phyloP scores from a whole-genome alignment of 2,888 invertebrate genomes.

The Agrotis segetum region DNA sequence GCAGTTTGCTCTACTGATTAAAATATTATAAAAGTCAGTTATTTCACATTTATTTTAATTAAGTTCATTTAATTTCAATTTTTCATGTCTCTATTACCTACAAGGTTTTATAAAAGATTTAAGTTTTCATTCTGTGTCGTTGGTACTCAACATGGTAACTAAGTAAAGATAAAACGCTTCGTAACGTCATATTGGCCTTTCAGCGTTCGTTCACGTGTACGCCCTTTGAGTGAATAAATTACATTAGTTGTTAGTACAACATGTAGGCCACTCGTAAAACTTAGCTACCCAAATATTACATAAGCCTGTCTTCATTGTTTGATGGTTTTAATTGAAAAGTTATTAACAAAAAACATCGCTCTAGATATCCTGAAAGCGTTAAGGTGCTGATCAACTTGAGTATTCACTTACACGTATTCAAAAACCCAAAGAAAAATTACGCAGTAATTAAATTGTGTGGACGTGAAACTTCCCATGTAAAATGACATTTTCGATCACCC shows the following conservation, averaged over 20 bases:
- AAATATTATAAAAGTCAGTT: no score
- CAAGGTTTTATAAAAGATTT: background rate
- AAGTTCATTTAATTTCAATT: no score
- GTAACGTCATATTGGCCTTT: slow-evolving; percentile 15
- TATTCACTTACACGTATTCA: no score
- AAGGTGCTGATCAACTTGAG: no score
- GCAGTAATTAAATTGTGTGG: background rate
- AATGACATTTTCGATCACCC: background rate
- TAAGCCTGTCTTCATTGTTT: background rate
- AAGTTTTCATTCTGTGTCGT: background rate
- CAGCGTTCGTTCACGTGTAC: slow-evolving; percentile 1
- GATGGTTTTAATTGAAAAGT: background rate
- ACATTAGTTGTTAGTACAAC: slow-evolving; percentile 13
- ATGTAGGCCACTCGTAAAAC: background rate
- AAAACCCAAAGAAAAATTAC: no score
- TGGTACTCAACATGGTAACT: background rate
- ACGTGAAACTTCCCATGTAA: background rate
- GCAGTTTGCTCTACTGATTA: no score
- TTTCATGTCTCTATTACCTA: no score
- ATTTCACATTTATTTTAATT: no score
- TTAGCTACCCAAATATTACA: background rate
- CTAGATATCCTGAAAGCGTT: no score
- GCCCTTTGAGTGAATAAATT: slow-evolving; percentile 29
- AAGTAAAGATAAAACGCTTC: slow-evolving; percentile 17
- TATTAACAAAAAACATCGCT: background rate